Evolutionary conservation across 2,888 invertebrate species (phyloP).

Genomic region (Drosophila villosipedis): DNA sequence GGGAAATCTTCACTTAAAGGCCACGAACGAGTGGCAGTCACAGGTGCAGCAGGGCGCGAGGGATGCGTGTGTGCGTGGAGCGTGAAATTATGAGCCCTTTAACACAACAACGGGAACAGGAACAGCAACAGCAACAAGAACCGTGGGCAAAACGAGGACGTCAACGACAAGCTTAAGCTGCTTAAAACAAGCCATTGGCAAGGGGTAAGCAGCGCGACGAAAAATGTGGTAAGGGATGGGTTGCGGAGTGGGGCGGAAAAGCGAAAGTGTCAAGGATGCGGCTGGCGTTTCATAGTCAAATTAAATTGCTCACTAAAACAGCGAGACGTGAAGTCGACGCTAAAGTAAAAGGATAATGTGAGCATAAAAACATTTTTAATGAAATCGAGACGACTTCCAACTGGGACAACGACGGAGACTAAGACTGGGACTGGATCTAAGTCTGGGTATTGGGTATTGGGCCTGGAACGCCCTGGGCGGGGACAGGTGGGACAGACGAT

Average conservation of each 20-base stretch:
- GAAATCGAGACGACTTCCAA: slow-evolving; percentile 80
- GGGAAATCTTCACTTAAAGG: slow-evolving; percentile 56
- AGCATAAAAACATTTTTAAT: slow-evolving; percentile 81
- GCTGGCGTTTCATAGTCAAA: slow-evolving; percentile 73
- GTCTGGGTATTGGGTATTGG: neutral
- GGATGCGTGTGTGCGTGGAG: slow-evolving; percentile 63
- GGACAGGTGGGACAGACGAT: neutral
- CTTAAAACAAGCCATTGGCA: slow-evolving; percentile 74
- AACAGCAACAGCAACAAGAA: slow-evolving; percentile 5
- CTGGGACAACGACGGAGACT: slow-evolving; percentile 46
- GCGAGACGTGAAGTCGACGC: slow-evolving; percentile 48
- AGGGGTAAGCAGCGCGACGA: slow-evolving; percentile 31
- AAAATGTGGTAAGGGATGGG: neutral
- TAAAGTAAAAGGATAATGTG: slow-evolving; percentile 77
- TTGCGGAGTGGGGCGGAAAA: slow-evolving; percentile 42
- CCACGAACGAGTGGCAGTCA: slow-evolving; percentile 47
- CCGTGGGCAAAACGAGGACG: slow-evolving; percentile 44
- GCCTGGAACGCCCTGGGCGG: neutral
- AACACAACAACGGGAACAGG: slow-evolving; percentile 36
- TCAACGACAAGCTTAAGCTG: slow-evolving; percentile 81
- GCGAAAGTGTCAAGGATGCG: slow-evolving; percentile 81
- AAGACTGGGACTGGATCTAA: neutral
- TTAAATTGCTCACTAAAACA: slow-evolving; percentile 72
- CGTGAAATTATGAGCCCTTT: slow-evolving; percentile 80
- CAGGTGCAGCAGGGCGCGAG: slow-evolving; percentile 34